Evolutionary conservation across 2,113 vertebrate genomes (phyloP).

Genomic region (Morone chrysops): DNA sequence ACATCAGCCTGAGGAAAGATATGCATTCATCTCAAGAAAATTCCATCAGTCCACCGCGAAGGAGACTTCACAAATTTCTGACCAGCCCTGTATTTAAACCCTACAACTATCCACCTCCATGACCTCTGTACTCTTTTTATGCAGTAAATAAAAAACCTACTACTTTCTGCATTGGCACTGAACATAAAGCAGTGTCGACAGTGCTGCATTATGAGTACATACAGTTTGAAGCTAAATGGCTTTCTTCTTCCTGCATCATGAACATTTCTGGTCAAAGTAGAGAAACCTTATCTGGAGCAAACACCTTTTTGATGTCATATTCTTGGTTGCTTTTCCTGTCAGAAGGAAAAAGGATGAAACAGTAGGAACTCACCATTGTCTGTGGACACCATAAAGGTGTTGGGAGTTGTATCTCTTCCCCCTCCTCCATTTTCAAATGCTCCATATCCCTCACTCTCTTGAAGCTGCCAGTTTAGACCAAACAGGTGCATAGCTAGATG

Average conservation of each 20-base stretch:
- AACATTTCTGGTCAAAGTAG: not conserved
- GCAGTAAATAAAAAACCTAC: too few relatives aligned
- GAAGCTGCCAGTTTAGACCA: conserved; percentile 98
- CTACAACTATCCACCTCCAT: too few relatives aligned
- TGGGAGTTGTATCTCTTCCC: conserved; percentile 90
- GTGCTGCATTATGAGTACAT: not conserved
- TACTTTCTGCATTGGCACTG: not conserved
- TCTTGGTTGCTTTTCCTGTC: conserved; percentile 4
- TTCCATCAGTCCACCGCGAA: too few relatives aligned
- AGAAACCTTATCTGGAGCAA: conserved; percentile 4
- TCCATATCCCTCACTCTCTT: conserved; percentile 92
- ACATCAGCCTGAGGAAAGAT: too few relatives aligned
- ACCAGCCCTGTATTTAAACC: too few relatives aligned
- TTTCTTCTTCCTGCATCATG: not conserved
- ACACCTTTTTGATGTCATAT: not conserved
- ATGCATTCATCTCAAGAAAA: too few relatives aligned
- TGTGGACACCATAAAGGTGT: conserved; percentile 90
- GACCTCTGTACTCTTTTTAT: too few relatives aligned
- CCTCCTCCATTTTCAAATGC: conserved; percentile 96
- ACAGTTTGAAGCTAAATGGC: not conserved
- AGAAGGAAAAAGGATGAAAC: not conserved
- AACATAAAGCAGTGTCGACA: not conserved
- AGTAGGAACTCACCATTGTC: conserved; percentile 90
- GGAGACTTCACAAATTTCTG: too few relatives aligned
- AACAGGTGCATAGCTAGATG: conserved; percentile 95